phyloP scores from a whole-genome alignment of 2,113 vertebrate species.

The Corvus hawaiiensis region DNA sequence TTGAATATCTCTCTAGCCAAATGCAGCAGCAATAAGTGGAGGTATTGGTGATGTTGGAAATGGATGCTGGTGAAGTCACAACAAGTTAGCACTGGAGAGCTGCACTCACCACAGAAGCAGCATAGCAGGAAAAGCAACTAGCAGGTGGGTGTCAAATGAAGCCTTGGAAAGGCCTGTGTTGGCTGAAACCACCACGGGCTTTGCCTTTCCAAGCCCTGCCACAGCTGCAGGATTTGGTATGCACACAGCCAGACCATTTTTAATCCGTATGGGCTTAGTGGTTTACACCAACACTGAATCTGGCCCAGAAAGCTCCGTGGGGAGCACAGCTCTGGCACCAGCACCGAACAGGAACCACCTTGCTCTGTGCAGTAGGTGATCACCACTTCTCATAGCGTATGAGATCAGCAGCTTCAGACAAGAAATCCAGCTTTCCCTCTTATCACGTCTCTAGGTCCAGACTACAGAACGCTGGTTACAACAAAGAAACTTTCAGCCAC shows the following conservation, averaged over 20 bases:
- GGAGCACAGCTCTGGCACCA: neutral
- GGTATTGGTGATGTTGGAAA: neutral
- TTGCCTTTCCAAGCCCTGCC: neutral
- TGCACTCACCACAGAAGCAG: neutral
- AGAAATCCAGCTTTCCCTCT: neutral
- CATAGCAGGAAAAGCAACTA: neutral
- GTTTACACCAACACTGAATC: neutral
- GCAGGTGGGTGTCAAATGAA: neutral
- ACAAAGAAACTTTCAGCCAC: neutral
- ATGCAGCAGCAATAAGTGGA: neutral
- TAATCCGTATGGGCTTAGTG: neutral
- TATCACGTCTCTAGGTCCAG: fast-evolving
- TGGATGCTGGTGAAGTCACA: neutral
- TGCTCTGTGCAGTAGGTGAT: neutral
- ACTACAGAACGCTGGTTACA: fast-evolving
- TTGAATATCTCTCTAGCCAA: neutral
- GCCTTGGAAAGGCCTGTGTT: neutral
- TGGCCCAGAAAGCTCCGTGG: neutral
- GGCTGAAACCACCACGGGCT: neutral
- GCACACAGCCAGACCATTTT: neutral
- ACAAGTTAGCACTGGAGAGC: neutral
- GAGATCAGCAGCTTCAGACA: neutral
- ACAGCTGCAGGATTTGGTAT: neutral
- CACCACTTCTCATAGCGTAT: fast-evolving
- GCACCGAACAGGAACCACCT: neutral